Percentiles rank a stretch among this genome's conserved stretches.
Conservation (phyloP, 2,888 invertebrate species). For the Apamea crenata region DNA sequence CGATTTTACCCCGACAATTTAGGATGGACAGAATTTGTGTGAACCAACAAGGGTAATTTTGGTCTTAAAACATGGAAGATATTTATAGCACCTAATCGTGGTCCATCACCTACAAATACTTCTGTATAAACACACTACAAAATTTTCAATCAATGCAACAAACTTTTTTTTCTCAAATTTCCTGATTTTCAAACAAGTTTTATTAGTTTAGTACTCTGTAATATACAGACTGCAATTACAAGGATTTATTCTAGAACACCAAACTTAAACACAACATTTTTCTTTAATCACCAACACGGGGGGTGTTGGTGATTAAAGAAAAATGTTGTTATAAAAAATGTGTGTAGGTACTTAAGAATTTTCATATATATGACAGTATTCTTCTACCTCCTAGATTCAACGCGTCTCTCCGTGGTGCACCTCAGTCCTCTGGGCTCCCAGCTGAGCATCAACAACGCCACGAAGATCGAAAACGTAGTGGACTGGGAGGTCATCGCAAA, state of each 20-base stretch:
- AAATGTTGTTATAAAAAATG: too few species aligned
- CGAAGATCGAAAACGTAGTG: conserved; percentile 96
- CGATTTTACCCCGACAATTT: background rate
- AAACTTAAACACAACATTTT: background rate
- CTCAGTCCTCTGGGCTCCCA: conserved; percentile 96
- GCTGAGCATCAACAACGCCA: conserved; percentile 94
- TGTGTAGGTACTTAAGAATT: too few species aligned
- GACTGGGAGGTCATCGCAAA: conserved; percentile 98
- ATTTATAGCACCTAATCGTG: background rate
- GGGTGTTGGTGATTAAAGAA: too few species aligned
- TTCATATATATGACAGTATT: background rate
- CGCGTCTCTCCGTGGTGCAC: conserved; percentile 94
- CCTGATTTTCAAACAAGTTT: background rate
- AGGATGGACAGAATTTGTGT: background rate
- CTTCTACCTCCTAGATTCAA: conserved; percentile 90
- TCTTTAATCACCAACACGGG: background rate
- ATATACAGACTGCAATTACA: background rate
- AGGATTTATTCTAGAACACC: background rate
- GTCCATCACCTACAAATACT: background rate
- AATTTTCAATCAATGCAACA: background rate
- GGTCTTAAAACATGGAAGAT: background rate
- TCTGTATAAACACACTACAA: background rate
- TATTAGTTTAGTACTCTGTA: background rate
- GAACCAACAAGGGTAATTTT: background rate
- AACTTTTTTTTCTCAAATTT: background rate